Conservation (phyloP, 1,140 invertebrate species). For the Chironomus striatipennis region DNA sequence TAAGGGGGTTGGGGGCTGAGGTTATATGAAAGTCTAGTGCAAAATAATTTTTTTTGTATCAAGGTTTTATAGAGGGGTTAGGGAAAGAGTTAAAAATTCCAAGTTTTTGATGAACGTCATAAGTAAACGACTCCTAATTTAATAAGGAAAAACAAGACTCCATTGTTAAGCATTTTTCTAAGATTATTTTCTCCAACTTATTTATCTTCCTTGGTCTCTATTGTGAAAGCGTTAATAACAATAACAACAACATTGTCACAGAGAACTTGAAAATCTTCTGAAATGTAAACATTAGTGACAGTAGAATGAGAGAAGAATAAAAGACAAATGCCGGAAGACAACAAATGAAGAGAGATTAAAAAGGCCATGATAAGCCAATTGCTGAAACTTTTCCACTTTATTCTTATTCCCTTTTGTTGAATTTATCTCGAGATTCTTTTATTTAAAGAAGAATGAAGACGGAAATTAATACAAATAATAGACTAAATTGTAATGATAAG, state of each 20-base stretch:
- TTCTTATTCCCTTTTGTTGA: background rate
- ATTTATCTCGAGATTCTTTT: too few relatives aligned
- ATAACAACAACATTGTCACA: constrained; percentile 7
- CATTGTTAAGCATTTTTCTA: background rate
- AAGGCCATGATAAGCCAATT: constrained; percentile 7
- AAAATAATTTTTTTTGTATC: too few relatives aligned
- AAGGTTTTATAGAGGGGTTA: too few relatives aligned
- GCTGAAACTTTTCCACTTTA: background rate
- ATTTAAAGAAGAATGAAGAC: too few relatives aligned
- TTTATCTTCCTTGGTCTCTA: background rate
- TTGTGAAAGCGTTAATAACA: background rate
- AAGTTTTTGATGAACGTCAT: too few relatives aligned
- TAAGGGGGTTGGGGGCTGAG: too few relatives aligned
- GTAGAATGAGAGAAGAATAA: background rate
- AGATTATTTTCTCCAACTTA: background rate
- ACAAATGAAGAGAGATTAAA: background rate
- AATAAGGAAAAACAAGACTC: too few relatives aligned
- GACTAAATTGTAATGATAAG: too few relatives aligned
- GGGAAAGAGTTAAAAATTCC: too few relatives aligned
- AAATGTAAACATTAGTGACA: background rate
- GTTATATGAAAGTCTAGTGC: too few relatives aligned
- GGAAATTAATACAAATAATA: too few relatives aligned
- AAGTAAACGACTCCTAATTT: too few relatives aligned
- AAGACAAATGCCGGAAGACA: background rate
- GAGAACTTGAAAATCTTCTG: background rate